A percentile compares a stretch with the other conserved stretches of the same genome.
These are phyloP conservation scores for Cryptoblepharus egeriae DNA, from an alignment of 2,797 vertebrate species.

Conservation along the genomic window DNA sequence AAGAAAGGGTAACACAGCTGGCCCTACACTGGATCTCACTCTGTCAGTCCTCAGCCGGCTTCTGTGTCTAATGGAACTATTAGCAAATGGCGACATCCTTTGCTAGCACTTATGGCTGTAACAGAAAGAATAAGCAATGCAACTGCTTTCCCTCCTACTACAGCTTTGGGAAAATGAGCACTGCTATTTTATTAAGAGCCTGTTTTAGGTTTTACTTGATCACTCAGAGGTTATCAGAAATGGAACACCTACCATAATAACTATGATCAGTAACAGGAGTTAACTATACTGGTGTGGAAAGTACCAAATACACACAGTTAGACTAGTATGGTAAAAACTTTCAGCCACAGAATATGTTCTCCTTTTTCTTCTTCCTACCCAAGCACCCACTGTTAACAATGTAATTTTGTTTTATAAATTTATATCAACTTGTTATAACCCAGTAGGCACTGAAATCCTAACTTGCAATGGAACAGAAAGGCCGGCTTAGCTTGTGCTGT, in stretches of 20 bases:
- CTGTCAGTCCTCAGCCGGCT: background rate
- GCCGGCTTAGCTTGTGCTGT: too few relatives aligned
- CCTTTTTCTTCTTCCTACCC: too few relatives aligned
- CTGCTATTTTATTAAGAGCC: background rate
- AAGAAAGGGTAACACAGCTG: background rate
- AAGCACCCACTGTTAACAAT: background rate
- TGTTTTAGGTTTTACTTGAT: background rate
- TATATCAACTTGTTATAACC: background rate
- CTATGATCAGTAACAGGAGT: background rate
- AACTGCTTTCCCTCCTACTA: background rate
- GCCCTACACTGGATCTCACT: too few relatives aligned
- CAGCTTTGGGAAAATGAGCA: background rate
- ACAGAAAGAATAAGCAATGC: background rate
- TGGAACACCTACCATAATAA: background rate
- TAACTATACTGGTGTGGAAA: background rate
- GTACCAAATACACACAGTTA: background rate
- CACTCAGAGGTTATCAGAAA: background rate
- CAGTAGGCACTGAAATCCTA: too few relatives aligned
- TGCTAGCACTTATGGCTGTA: slow-evolving; percentile 1
- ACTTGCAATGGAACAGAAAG: too few relatives aligned
- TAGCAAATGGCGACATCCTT: background rate
- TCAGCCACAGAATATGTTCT: background rate
- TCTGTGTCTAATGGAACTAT: background rate
- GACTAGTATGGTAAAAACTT: too few relatives aligned
- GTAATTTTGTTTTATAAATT: background rate